Evolutionary conservation across 2,888 invertebrate species (phyloP).

Genomic region (Clanis bilineata): DNA sequence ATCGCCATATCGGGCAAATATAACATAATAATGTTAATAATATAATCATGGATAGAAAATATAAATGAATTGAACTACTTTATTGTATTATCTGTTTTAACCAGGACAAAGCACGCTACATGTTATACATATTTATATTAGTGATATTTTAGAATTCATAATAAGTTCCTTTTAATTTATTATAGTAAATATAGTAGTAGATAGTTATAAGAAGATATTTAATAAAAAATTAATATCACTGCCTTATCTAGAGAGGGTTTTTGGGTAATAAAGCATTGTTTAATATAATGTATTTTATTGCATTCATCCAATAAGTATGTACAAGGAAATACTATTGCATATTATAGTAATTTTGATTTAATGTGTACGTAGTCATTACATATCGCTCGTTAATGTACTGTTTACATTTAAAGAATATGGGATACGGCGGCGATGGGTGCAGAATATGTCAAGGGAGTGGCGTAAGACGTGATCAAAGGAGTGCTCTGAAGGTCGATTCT

Average conservation of each 20-base stretch:
- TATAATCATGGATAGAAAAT: too few relatives aligned
- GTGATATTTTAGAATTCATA: too few relatives aligned
- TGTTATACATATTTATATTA: too few relatives aligned
- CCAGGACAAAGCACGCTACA: too few relatives aligned
- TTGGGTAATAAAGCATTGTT: background rate
- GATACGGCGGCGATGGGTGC: slow-evolving; percentile 3
- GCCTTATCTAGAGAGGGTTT: background rate
- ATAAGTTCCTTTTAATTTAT: too few relatives aligned
- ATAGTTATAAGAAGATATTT: too few relatives aligned
- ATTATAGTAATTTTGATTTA: background rate
- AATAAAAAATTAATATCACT: background rate
- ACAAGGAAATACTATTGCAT: background rate
- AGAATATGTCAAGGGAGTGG: slow-evolving; percentile 34
- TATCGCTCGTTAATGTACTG: background rate
- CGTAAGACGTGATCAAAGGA: slow-evolving; percentile 43
- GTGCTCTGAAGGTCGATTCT: slow-evolving; percentile 47
- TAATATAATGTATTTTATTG: background rate
- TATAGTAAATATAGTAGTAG: too few relatives aligned
- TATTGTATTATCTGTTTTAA: too few relatives aligned
- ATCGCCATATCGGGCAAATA: too few relatives aligned
- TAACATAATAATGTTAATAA: too few relatives aligned
- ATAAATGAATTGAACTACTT: too few relatives aligned
- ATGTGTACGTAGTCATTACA: background rate
- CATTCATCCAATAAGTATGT: background rate
- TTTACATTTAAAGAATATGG: slow-evolving; percentile 23